Base-by-base conservation (phyloP, 2,797 vertebrate species). In the Distichodus sexfasciatus region DNA sequence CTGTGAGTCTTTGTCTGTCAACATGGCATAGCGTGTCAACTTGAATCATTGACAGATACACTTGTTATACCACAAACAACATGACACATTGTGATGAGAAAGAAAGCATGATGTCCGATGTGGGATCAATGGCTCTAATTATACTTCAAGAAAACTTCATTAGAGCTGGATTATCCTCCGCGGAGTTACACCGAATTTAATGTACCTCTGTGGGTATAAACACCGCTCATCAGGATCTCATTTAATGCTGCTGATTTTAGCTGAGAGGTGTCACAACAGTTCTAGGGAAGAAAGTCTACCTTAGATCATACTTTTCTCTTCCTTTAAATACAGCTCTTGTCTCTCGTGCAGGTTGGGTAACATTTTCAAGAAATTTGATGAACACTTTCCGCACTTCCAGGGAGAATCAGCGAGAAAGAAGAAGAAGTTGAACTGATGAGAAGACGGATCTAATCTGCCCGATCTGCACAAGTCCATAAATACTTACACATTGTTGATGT, bases 281-380 rank as follows among this genome's bases (percentile, higher is more conserved):
- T 17, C 21, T 10, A 11, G 24, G 33, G 4, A 14, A 24, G 36
- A 55, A 11, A 35, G 31, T 5, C 8, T 3, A 55, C 19, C 31
- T 55, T 55, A 17, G 50, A 15, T 10, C 15, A 35, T 55, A 14
- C 17, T 6, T 12, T 14, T 38, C 12, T 11, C 1, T 38, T 40
- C 54, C 8, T 40, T 36, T 8, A n/a, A 31, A 43, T 19, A 3
- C n/a, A 29, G 21, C 4, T 62, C 28, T 33, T 47, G 28, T 23
- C 10, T 9, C 19, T 10, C 57, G 14, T n/a, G 59, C 7, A 62
- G 28, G 21, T 44, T 28, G 19, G 12, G 26, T 44, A 33, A 15
- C 46, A 46, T 46, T 31, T 62, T 33, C 40, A 33, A 36, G 33
- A 31, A 62, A 26, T 47, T 61, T 61, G 40, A 46, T 26, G 41